Evolutionary conservation across 2,113 vertebrate species (phyloP).

Genomic region (Xyrauchen texanus): DNA sequence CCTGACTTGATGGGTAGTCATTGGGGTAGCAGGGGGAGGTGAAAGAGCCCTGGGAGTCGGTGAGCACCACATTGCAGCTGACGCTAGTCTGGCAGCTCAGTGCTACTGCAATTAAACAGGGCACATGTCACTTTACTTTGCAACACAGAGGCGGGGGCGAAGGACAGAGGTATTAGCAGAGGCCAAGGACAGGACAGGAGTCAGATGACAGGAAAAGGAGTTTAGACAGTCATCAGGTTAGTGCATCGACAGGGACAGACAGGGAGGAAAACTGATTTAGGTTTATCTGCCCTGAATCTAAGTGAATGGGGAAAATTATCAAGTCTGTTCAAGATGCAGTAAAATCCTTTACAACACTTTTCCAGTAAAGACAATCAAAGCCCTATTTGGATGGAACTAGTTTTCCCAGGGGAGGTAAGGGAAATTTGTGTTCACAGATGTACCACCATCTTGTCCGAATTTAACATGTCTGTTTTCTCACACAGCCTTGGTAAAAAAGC

Average conservation of each 20-base stretch:
- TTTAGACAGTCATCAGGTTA: slow-evolving; percentile 23
- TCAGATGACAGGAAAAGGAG: slow-evolving; percentile 6
- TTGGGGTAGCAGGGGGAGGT: slow-evolving; percentile 90
- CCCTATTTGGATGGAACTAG: too few species aligned
- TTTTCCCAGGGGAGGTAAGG: too few species aligned
- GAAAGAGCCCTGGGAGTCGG: slow-evolving; percentile 79
- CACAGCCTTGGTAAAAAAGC: too few species aligned
- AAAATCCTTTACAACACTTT: background rate
- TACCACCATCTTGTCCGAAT: too few species aligned
- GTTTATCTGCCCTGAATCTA: background rate
- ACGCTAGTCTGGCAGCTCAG: slow-evolving; percentile 70
- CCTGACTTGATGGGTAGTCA: slow-evolving; percentile 84
- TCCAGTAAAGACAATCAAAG: background rate
- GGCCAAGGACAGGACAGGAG: slow-evolving; percentile 25
- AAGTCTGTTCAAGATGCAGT: too few species aligned
- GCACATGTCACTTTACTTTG: slow-evolving; percentile 31
- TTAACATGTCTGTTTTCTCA: too few species aligned
- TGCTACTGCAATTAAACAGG: slow-evolving; percentile 68
- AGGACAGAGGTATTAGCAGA: slow-evolving; percentile 29
- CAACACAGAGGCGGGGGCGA: slow-evolving; percentile 25
- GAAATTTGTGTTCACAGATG: too few species aligned
- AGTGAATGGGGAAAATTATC: background rate
- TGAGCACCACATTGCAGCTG: slow-evolving; percentile 79
- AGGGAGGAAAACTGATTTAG: background rate
- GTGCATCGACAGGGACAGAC: slow-evolving; percentile 22